These are phyloP conservation scores for Rhagoletis zephyria DNA, from an alignment of 1,140 invertebrate genomes.

Conservation along the genomic window DNA sequence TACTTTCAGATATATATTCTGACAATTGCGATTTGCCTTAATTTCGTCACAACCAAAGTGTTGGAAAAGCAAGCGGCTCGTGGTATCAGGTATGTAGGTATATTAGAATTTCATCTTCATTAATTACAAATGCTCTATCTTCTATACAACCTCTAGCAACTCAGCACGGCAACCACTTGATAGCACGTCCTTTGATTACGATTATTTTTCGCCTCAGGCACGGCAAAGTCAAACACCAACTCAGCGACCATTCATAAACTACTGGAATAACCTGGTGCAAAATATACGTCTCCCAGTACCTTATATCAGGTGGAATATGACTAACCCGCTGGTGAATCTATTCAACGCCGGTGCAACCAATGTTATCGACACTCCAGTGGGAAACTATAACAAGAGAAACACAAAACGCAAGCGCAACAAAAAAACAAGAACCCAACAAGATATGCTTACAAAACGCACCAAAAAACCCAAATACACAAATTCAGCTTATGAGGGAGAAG, in stretches of 20 bases:
- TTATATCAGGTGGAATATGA: conserved; percentile 63
- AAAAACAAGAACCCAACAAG: background rate
- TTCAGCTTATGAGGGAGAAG: conserved; percentile 57
- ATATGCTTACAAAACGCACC: background rate
- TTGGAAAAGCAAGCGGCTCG: background rate
- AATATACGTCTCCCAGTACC: conserved; percentile 65
- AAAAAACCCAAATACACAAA: conserved; percentile 60
- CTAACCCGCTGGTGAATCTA: conserved; percentile 66
- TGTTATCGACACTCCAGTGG: conserved; percentile 64
- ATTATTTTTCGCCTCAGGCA: background rate
- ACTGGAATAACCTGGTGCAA: conserved; percentile 69
- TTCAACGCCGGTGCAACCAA: conserved; percentile 66
- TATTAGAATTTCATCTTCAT: too few species aligned
- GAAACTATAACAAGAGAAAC: background rate
- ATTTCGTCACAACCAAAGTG: background rate
- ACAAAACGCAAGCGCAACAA: conserved; percentile 31
- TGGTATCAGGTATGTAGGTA: background rate
- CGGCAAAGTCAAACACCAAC: background rate
- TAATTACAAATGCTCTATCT: too few species aligned
- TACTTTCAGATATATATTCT: background rate
- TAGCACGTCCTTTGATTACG: conserved; percentile 11
- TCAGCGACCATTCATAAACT: conserved; percentile 59
- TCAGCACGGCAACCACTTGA: background rate
- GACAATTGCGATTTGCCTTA: background rate
- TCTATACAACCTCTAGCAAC: background rate